Conservation (phyloP, 2,888 invertebrate species). For the Dimorphilus gyrociliatus region DNA sequence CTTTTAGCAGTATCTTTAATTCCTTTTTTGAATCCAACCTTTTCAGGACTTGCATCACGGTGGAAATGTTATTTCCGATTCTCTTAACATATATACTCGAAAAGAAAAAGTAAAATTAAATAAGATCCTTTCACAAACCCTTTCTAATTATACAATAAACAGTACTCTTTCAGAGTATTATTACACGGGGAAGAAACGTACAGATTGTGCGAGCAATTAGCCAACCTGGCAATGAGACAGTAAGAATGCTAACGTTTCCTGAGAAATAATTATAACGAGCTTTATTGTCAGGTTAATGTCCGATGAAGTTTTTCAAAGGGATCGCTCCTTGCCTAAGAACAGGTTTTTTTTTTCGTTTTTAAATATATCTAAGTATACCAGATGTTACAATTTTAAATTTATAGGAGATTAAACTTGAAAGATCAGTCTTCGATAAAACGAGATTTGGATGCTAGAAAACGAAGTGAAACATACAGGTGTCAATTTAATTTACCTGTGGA, state of each 20-base stretch:
- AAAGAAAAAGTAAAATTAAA: too few species aligned
- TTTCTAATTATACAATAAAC: constrained; percentile 28
- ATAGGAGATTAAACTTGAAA: constrained; percentile 44
- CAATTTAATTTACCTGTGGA: constrained; percentile 55
- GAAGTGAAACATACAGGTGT: constrained; percentile 67
- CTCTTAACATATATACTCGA: too few species aligned
- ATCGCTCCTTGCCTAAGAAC: constrained; percentile 63
- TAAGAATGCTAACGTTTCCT: constrained; percentile 14
- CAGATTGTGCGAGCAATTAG: constrained; percentile 77
- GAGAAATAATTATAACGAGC: constrained; percentile 1
- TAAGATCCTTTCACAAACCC: too few species aligned
- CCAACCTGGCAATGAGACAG: constrained; percentile 85
- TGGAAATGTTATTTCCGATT: not conserved
- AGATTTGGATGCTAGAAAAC: constrained; percentile 80
- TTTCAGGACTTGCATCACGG: not conserved
- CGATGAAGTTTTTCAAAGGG: constrained; percentile 78
- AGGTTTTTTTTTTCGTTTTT: too few species aligned
- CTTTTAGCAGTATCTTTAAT: constrained; percentile 1
- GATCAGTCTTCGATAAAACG: constrained; percentile 79
- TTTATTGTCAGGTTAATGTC: constrained; percentile 57
- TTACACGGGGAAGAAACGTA: constrained; percentile 73
- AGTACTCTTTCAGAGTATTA: too few species aligned
- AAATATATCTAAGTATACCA: too few species aligned
- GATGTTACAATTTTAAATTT: too few species aligned
- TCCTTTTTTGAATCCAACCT: not conserved